Evolutionary conservation across 2,113 vertebrate species (phyloP).

Genomic region (Peucedramus taeniatus): DNA sequence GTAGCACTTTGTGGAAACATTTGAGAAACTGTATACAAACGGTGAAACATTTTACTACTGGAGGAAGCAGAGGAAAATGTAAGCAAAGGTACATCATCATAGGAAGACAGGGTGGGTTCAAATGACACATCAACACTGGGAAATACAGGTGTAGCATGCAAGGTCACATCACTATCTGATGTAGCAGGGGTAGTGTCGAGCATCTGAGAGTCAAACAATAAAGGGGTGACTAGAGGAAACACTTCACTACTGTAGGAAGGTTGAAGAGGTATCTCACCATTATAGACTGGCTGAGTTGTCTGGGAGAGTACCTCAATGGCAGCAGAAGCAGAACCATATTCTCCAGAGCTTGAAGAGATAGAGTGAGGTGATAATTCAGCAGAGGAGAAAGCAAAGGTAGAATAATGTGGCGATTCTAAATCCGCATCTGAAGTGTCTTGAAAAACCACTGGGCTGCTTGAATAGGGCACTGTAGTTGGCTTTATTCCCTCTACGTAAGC

Average conservation of each 20-base stretch:
- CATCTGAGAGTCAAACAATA: conserved; percentile 80
- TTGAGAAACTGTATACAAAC: conserved; percentile 72
- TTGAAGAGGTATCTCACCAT: conserved; percentile 90
- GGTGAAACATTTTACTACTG: conserved; percentile 76
- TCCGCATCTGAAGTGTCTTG: conserved; percentile 51
- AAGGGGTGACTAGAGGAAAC: conserved; percentile 80
- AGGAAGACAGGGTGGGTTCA: conserved; percentile 79
- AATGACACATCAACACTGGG: conserved; percentile 80
- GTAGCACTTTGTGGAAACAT: conserved; percentile 73
- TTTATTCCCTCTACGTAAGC: not conserved
- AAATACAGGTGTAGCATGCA: conserved; percentile 88
- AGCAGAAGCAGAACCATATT: conserved; percentile 70
- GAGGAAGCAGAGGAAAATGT: conserved; percentile 80
- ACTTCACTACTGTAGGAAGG: conserved; percentile 81
- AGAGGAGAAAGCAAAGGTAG: conserved; percentile 70
- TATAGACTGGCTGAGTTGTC: conserved; percentile 83
- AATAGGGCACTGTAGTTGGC: conserved; percentile 45
- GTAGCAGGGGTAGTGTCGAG: conserved; percentile 77
- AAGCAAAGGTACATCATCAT: conserved; percentile 81
- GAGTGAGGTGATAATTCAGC: conserved; percentile 71
- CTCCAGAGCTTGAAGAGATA: conserved; percentile 74
- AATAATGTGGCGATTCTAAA: conserved; percentile 60
- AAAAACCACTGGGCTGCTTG: conserved; percentile 34
- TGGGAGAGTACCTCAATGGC: conserved; percentile 74
- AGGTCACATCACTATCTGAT: conserved; percentile 80